A percentile compares a stretch with the other conserved stretches of the same genome.
Evolutionary conservation across 2,113 vertebrate genomes (phyloP).

Genomic region (Neoarius graeffei): DNA sequence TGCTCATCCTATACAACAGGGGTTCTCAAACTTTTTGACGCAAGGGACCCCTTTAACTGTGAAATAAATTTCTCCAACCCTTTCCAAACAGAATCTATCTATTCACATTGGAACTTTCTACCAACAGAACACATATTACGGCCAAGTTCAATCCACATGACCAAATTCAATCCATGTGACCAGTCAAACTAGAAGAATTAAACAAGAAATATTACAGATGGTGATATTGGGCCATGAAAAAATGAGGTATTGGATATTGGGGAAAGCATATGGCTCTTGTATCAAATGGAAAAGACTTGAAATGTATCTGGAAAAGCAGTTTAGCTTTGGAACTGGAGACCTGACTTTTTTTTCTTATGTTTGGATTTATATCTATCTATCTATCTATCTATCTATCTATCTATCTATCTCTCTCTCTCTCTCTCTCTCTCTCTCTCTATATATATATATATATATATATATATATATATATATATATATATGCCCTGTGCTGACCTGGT

Average conservation of each 20-base stretch:
- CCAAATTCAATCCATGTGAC: neutral
- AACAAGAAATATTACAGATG: neutral
- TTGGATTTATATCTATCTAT: neutral
- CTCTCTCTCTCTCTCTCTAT: too few species aligned
- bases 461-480: too few species aligned
- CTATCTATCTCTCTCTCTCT: too few species aligned
- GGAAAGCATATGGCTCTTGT: neutral
- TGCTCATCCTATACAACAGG: neutral
- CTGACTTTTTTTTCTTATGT: neutral
- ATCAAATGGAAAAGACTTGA: neutral
- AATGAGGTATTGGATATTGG: neutral
- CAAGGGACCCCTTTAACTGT: neutral
- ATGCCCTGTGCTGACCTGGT: too few species aligned
- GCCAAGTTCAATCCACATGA: too few species aligned
- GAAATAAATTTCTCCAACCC: neutral
- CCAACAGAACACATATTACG: neutral
- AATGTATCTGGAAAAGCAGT: neutral
- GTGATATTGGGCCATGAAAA: neutral
- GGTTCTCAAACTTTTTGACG: slow-evolving; percentile 7
- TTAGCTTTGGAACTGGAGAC: neutral
- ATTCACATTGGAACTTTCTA: neutral
- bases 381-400: too few species aligned
- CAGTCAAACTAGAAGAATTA: neutral
- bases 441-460: too few species aligned
- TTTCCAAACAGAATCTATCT: neutral